phyloP scores from a whole-genome alignment of 1,140 invertebrate genomes.

The Drosophila nigrodunni region DNA sequence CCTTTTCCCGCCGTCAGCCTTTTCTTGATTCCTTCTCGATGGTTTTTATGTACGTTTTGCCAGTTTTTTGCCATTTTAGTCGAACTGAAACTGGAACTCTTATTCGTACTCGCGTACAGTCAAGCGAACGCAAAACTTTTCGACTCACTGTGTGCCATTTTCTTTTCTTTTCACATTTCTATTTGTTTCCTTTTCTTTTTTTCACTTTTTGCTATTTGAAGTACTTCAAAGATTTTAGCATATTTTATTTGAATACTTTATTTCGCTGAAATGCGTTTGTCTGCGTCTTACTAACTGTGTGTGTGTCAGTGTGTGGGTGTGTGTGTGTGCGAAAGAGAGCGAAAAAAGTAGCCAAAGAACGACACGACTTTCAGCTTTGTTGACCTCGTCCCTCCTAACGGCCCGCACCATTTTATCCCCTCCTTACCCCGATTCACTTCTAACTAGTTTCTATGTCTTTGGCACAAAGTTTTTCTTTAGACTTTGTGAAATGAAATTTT shows the following conservation, averaged over 20 bases:
- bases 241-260: constrained; percentile 84
- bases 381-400: constrained; percentile 37
- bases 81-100: constrained; percentile 31
- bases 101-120: constrained; percentile 23
- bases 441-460: constrained; percentile 82
- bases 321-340: constrained; percentile 7
- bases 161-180: constrained; percentile 22
- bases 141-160: constrained; percentile 53
- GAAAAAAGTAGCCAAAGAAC: constrained; percentile 49
- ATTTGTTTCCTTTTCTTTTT: constrained; percentile 52
- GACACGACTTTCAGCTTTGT: constrained; percentile 79
- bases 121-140: constrained; percentile 60
- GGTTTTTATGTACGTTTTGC: constrained; percentile 43
- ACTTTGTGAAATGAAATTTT: constrained; percentile 82
- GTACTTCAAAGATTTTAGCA: constrained; percentile 83
- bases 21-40: constrained; percentile 37
- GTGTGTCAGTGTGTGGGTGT: constrained; percentile 21
- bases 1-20: constrained; percentile 9
- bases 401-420: constrained; percentile 5
- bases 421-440: constrained; percentile 35
- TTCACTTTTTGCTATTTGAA: constrained; percentile 76
- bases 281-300: constrained; percentile 34
- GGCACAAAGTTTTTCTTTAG: constrained; percentile 74
- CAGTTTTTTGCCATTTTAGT: constrained; percentile 47
- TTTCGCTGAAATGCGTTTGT: constrained; percentile 72